phyloP scores from a whole-genome alignment of 2,888 invertebrate species.

The Pandemis heparana region DNA sequence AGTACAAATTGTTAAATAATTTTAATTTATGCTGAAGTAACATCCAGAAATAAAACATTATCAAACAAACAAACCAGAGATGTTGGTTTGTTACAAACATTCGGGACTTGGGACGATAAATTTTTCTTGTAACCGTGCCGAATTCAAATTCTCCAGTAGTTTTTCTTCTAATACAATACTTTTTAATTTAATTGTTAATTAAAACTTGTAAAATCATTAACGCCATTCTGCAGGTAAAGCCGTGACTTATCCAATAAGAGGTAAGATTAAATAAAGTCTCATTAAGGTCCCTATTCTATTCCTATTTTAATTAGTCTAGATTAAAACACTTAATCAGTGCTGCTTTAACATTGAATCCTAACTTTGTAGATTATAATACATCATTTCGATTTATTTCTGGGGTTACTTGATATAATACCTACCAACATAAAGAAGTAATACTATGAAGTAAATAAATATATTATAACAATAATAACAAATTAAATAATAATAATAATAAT shows the following conservation, averaged over 20 bases:
- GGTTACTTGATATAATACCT: background rate
- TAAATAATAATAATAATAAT: too few relatives aligned
- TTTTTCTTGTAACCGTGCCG: too few relatives aligned
- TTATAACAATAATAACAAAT: too few relatives aligned
- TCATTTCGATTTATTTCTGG: background rate
- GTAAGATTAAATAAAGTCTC: constrained; percentile 1
- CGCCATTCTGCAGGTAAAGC: background rate
- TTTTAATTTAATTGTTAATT: background rate
- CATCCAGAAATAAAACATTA: too few relatives aligned
- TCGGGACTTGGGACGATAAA: too few relatives aligned
- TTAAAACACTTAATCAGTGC: constrained; percentile 11
- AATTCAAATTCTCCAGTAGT: too few relatives aligned
- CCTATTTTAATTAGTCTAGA: constrained; percentile 12
- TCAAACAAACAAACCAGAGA: too few relatives aligned
- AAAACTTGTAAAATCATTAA: background rate
- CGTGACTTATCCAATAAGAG: background rate
- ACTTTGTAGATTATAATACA: background rate
- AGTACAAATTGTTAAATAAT: too few relatives aligned
- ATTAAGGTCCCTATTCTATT: background rate
- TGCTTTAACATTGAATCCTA: constrained; percentile 1
- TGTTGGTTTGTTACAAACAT: too few relatives aligned
- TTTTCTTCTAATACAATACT: background rate
- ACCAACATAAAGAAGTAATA: too few relatives aligned
- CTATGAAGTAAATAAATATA: too few relatives aligned
- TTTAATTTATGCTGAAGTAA: too few relatives aligned